phyloP scores from a whole-genome alignment of 2,797 vertebrate genomes.

The Thaleichthys pacificus region DNA sequence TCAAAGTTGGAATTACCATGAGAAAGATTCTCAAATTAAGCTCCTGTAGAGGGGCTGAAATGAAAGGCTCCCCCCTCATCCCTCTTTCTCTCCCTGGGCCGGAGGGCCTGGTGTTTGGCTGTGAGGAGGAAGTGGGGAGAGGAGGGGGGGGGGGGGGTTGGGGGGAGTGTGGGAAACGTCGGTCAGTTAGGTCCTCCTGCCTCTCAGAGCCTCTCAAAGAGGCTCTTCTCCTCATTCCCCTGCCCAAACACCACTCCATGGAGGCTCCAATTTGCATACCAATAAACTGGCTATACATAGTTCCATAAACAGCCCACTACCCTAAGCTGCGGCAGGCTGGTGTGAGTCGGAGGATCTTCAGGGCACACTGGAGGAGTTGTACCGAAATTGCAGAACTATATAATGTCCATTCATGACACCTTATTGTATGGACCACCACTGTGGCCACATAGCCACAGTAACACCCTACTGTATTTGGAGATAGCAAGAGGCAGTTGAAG shows the following conservation, averaged over 20 bases:
- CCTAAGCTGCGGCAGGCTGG: too few relatives aligned
- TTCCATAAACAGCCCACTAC: slow-evolving; percentile 40
- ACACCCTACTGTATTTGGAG: not conserved
- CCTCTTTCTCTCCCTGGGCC: slow-evolving; percentile 52
- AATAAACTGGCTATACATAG: slow-evolving; percentile 51
- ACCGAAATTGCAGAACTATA: too few relatives aligned
- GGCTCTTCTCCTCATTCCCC: slow-evolving; percentile 9
- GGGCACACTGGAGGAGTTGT: too few relatives aligned
- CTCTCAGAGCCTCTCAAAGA: slow-evolving; percentile 64
- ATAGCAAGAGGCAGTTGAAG: not conserved
- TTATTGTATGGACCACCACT: too few relatives aligned
- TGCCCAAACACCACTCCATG: slow-evolving; percentile 39
- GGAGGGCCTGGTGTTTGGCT: slow-evolving; percentile 47
- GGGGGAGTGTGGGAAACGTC: slow-evolving; percentile 70
- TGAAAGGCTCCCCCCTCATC: slow-evolving; percentile 28
- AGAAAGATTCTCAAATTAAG: slow-evolving; percentile 47
- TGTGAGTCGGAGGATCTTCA: too few relatives aligned
- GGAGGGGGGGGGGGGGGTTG: slow-evolving; percentile 23
- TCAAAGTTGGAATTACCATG: slow-evolving; percentile 43
- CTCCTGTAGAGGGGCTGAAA: slow-evolving; percentile 56
- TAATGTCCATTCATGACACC: too few relatives aligned
- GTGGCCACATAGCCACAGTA: too few relatives aligned
- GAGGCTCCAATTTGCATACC: slow-evolving; percentile 72
- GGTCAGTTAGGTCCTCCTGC: slow-evolving; percentile 51
- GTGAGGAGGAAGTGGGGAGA: slow-evolving; percentile 32